Conservation (phyloP, 2,888 invertebrate genomes). For the Apomyelois bistriatella region DNA sequence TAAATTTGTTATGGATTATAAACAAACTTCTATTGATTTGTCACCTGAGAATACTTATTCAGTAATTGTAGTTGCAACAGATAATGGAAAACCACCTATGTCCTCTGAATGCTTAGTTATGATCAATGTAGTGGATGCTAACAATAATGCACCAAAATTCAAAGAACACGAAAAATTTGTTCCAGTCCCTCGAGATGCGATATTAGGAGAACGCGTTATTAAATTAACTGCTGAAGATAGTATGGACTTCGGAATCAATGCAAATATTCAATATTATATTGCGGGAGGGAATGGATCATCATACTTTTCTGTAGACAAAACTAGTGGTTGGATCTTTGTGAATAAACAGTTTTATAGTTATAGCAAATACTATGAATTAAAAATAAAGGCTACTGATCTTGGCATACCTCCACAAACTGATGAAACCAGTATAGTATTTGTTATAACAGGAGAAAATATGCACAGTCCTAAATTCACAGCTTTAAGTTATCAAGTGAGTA, state of each 20-base stretch:
- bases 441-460: conserved; percentile 92
- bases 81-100: conserved; percentile 97
- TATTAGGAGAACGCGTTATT: conserved; percentile 85
- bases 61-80: conserved; percentile 93
- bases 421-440: conserved; percentile 85
- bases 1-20: conserved; percentile 89
- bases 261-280: conserved; percentile 90
- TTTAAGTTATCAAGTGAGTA: conserved; percentile 91
- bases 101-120: conserved; percentile 92
- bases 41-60: conserved; percentile 95
- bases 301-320: conserved; percentile 86
- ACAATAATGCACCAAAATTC: conserved; percentile 94
- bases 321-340: conserved; percentile 90
- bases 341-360: conserved; percentile 78
- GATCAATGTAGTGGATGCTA: conserved; percentile 94
- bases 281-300: conserved; percentile 88
- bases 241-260: conserved; percentile 92
- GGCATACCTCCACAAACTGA: conserved; percentile 93
- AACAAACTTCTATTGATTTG: conserved; percentile 87
- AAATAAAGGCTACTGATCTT: conserved; percentile 89
- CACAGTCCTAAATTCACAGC: conserved; percentile 91
- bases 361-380: conserved; percentile 83
- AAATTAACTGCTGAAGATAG: conserved; percentile 87
- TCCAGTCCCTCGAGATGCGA: conserved; percentile 89
- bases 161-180: conserved; percentile 86